These are phyloP conservation scores for Mechanitis mazaeus DNA, from an alignment of 2,888 invertebrate species.

Conservation along the genomic window DNA sequence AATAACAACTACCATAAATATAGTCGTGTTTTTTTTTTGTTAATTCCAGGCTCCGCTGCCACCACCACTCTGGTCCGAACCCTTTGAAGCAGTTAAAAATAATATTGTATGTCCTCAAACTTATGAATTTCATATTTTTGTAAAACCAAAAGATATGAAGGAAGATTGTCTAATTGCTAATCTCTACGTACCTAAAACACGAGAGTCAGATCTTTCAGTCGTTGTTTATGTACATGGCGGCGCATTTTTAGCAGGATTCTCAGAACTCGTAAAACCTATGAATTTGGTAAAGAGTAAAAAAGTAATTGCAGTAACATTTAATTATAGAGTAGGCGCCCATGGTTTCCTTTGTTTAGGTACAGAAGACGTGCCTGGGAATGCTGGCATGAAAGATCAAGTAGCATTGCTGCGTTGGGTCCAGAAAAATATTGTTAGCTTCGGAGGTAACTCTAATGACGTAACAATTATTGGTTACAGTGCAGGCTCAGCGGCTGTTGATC, in stretches of 20 bases:
- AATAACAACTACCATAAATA: no score
- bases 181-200: no score
- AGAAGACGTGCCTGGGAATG: slow-evolving; percentile 37
- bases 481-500: slow-evolving; percentile 46
- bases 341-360: slow-evolving; percentile 35
- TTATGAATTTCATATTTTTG: no score
- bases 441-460: slow-evolving; percentile 44
- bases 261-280: slow-evolving; percentile 35
- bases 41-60: no score
- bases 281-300: slow-evolving; percentile 38
- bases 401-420: slow-evolving; percentile 36
- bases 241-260: slow-evolving; percentile 48
- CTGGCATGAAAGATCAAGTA: slow-evolving; percentile 41
- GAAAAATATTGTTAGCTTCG: slow-evolving; percentile 38
- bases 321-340: slow-evolving; percentile 43
- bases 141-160: no score
- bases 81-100: no score
- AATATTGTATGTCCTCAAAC: no score
- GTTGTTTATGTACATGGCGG: slow-evolving; percentile 62
- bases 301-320: slow-evolving; percentile 48
- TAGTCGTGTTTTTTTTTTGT: no score
- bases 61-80: no score
- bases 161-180: no score
- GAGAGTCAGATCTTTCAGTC: slow-evolving; percentile 40
- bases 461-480: slow-evolving; percentile 49